phyloP scores from a whole-genome alignment of 2,113 vertebrate genomes.

The Galeopterus variegatus region DNA sequence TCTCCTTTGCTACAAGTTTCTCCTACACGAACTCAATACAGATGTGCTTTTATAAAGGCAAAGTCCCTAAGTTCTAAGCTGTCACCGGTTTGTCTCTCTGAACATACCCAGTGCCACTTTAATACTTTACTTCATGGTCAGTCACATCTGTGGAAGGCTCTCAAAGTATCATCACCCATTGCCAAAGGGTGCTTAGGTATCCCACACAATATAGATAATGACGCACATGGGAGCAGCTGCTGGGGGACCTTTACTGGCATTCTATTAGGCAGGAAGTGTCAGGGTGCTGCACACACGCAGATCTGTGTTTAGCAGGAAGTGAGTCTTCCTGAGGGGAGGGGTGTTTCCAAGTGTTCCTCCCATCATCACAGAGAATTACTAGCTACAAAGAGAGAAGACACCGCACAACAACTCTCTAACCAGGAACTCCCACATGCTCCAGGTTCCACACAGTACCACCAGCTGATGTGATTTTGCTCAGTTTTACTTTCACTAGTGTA shows the following conservation, averaged over 20 bases:
- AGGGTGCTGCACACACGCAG: background rate
- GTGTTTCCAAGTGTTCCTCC: background rate
- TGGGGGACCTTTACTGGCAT: background rate
- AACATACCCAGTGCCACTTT: background rate
- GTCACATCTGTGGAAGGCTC: slow-evolving; percentile 29
- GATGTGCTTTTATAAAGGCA: slow-evolving; percentile 38
- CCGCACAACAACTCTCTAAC: background rate
- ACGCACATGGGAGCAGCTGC: background rate
- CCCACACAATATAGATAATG: background rate
- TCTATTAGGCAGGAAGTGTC: background rate
- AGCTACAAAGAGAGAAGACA: background rate
- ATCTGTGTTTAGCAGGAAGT: slow-evolving; percentile 8
- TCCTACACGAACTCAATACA: background rate
- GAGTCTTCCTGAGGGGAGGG: background rate
- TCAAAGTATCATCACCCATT: background rate
- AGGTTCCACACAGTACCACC: background rate
- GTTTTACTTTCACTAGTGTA: background rate
- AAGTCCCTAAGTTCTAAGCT: background rate
- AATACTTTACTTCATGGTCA: background rate
- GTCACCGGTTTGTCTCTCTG: background rate
- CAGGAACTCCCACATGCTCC: background rate
- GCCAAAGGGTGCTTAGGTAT: background rate
- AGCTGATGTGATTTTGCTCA: background rate
- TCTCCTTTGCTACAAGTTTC: background rate
- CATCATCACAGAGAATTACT: background rate